Evolutionary conservation across 2,113 vertebrate species (phyloP), one percentile per base, ranked within the genome.

Genomic region (Odontesthes bonariensis): DNA sequence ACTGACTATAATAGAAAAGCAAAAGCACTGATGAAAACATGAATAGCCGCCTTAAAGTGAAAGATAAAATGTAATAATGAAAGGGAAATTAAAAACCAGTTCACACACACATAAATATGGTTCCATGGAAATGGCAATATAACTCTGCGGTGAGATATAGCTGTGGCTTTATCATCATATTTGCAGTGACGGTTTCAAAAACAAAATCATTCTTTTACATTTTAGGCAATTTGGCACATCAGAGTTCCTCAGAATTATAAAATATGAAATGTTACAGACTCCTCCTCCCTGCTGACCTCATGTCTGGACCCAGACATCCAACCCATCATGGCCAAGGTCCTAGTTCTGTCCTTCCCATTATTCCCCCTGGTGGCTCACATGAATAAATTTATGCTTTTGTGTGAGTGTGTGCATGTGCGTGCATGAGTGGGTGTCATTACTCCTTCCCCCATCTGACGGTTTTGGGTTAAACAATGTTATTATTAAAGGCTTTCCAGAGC

Each of bases 381-480:
- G 62, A 63, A 67, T 61, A 52, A 17, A 10, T 77, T 47, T 82
- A 54, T 76, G 42, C 60, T 19, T 72, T 53, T 66, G 65, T 47
- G 54, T 40, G 19, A 6, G 59, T 19, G 66, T 54, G 70, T 12
- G 31, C 6, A 38, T 0, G 51, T 17, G 47, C 54, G 49, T 51
- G 79, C 7, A 7, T 77, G 73, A 53, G 66, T 67, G 59, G 31
- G 79, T 73, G 86, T 85, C 91, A 91, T 92, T 85, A 91, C 81
- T 88, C 73, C 84, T 88, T 76, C 77, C 81, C 83, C 54, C 72
- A 81, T 83, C 79, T 91, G 90, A 93, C 86, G 79, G 88, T 92
- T 93, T 92, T 90, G 87, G 91, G 91, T 93, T 93, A 91, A 94
- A 93, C 88, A 91, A 90, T 81, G 85, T 91, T 91, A 91, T 91